Evolutionary conservation across 2,888 invertebrate genomes (phyloP).

Genomic region (Acleris holmiana): DNA sequence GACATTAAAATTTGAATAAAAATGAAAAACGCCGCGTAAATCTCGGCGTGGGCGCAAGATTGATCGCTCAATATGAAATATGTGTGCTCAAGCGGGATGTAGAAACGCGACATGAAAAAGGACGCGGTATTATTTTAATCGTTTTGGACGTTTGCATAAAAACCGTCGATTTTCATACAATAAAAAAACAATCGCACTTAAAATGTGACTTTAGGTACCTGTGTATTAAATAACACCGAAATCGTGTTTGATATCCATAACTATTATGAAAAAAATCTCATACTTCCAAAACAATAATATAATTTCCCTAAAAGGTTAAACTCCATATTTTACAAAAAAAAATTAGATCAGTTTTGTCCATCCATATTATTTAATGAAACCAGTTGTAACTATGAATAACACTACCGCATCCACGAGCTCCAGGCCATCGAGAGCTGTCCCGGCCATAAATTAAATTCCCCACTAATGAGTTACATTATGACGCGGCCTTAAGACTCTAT

Average conservation of each 20-base stretch:
- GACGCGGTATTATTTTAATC: conserved; percentile 38
- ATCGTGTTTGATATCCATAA: no score
- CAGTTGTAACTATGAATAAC: not conserved
- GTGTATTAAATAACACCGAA: no score
- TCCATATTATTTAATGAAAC: not conserved
- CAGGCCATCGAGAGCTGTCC: conserved; percentile 55
- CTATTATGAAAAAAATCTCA: no score
- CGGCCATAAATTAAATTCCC: conserved; percentile 67
- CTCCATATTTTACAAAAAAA: no score
- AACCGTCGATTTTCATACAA: not conserved
- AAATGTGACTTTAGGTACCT: no score
- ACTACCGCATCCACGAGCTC: conserved; percentile 45
- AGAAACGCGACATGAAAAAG: conserved; percentile 27
- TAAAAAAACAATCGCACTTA: no score
- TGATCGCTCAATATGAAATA: conserved; percentile 70
- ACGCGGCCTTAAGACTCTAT: conserved; percentile 62
- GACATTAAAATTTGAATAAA: conserved; percentile 65
- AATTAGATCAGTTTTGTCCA: not conserved
- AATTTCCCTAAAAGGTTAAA: no score
- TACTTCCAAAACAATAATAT: no score
- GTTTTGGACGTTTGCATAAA: not conserved
- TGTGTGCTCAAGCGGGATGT: conserved; percentile 49
- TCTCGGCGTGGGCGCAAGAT: conserved; percentile 70
- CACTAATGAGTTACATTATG: conserved; percentile 76
- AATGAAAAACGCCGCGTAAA: conserved; percentile 63